Conservation (phyloP, 2,113 vertebrate genomes). For the Antigone vipio region DNA sequence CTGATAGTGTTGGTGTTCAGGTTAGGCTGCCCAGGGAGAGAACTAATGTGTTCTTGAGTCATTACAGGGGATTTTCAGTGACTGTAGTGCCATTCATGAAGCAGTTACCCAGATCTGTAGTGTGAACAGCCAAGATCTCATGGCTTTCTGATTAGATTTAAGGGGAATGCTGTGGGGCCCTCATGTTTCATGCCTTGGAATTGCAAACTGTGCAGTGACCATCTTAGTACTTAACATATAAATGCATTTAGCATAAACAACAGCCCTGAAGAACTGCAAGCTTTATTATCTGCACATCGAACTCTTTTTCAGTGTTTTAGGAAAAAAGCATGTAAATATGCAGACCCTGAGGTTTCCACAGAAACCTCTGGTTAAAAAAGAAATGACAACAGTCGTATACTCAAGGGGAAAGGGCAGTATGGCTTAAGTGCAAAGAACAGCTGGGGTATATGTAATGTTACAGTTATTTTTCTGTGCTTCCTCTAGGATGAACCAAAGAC, state of each 20-base stretch:
- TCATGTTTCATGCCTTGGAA: conserved; percentile 19
- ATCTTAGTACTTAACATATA: conserved; percentile 7
- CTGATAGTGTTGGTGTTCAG: background rate
- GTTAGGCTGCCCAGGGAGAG: conserved; percentile 21
- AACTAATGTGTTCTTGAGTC: background rate
- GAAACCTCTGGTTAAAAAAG: conserved; percentile 37
- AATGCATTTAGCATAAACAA: conserved; percentile 31
- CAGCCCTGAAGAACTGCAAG: background rate
- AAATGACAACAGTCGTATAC: background rate
- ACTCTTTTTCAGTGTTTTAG: background rate
- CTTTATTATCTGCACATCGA: background rate
- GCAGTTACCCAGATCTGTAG: background rate
- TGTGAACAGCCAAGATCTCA: conserved; percentile 10
- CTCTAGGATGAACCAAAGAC: conserved; percentile 1
- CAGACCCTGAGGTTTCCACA: background rate
- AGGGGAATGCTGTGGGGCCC: background rate
- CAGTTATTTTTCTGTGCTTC: conserved; percentile 8
- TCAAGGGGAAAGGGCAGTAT: conserved; percentile 22
- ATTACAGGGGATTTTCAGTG: conserved; percentile 16
- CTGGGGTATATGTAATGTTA: background rate
- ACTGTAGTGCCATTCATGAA: conserved; percentile 21
- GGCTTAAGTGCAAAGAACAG: conserved; percentile 27
- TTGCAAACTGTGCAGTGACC: conserved; percentile 18
- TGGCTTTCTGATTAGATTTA: conserved; percentile 29
- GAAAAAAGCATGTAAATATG: background rate